Percentiles rank a stretch among this genome's conserved stretches.
Conservation (phyloP, 1,140 invertebrate genomes). For the Drosophila ficusphila region DNA sequence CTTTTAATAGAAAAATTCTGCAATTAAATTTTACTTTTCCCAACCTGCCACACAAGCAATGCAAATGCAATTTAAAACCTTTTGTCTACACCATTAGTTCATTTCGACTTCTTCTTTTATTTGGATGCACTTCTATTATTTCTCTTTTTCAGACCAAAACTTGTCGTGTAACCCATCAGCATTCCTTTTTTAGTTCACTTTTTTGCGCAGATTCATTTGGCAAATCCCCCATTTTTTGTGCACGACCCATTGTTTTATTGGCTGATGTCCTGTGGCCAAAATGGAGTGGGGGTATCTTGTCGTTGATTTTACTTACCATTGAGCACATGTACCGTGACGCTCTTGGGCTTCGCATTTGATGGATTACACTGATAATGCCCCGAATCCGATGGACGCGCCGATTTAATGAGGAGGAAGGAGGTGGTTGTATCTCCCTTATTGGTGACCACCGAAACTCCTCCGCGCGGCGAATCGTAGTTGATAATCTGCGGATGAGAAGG, state of each 20-base stretch:
- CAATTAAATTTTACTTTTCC: background rate
- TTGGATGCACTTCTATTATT: conserved; percentile 9
- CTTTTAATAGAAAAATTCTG: too few species aligned
- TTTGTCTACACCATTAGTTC: conserved; percentile 51
- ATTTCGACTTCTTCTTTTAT: conserved; percentile 13
- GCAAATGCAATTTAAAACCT: conserved; percentile 4
- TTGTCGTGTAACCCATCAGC: conserved; percentile 31
- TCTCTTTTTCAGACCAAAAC: conserved; percentile 5
- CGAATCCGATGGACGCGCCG: conserved; percentile 89
- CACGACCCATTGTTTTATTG: conserved; percentile 34
- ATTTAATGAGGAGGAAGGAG: conserved; percentile 91
- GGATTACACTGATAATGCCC: conserved; percentile 92
- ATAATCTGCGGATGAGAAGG: conserved; percentile 88
- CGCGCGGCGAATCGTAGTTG: conserved; percentile 94
- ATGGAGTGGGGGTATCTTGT: conserved; percentile 50
- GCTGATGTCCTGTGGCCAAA: conserved; percentile 38
- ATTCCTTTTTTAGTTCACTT: conserved; percentile 41
- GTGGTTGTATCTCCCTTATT: conserved; percentile 91
- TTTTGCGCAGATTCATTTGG: conserved; percentile 22
- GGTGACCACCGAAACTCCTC: conserved; percentile 90
- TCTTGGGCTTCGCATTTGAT: conserved; percentile 93
- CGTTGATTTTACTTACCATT: conserved; percentile 90
- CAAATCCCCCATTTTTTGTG: background rate
- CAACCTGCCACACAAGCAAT: background rate
- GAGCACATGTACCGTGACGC: conserved; percentile 94